Percentiles rank a stretch among this genome's conserved stretches.
phyloP scores from a whole-genome alignment of 2,797 vertebrate genomes.

The Gadopsis marmoratus region DNA sequence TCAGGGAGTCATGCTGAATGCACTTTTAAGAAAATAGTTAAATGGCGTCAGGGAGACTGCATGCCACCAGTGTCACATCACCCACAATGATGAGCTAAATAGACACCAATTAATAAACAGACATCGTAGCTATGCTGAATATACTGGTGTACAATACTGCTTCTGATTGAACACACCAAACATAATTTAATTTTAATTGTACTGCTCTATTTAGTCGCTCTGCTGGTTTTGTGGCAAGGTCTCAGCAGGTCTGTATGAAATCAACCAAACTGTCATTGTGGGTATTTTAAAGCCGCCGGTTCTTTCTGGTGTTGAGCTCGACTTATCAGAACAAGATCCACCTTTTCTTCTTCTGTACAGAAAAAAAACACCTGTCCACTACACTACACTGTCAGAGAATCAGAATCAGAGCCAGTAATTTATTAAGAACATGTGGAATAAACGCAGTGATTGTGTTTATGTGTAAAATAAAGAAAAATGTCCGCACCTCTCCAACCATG shows the following conservation, averaged over 20 bases:
- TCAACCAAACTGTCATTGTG: slow-evolving; percentile 25
- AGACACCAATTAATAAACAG: neutral
- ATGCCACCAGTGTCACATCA: neutral
- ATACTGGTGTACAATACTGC: neutral
- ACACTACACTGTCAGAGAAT: neutral
- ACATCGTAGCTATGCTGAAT: neutral
- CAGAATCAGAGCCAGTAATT: neutral
- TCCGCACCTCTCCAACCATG: slow-evolving; percentile 96
- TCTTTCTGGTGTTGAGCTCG: slow-evolving; percentile 4
- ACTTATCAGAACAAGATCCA: slow-evolving; percentile 12
- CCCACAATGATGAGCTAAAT: slow-evolving; percentile 12
- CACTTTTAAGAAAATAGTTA: neutral
- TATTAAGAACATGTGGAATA: slow-evolving; percentile 15
- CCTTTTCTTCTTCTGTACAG: neutral
- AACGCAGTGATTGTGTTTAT: neutral
- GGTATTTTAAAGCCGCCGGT: slow-evolving; percentile 45
- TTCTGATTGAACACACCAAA: neutral
- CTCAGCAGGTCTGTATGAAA: slow-evolving; percentile 50
- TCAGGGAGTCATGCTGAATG: neutral
- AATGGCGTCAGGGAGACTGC: neutral
- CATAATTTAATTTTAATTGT: neutral
- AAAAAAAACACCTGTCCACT: neutral
- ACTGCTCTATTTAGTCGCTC: slow-evolving; percentile 15
- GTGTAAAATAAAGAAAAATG: slow-evolving; percentile 1
- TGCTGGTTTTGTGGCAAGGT: slow-evolving; percentile 9